phyloP scores from a whole-genome alignment of 2,888 invertebrate species.

The Agriopis leucophaearia region DNA sequence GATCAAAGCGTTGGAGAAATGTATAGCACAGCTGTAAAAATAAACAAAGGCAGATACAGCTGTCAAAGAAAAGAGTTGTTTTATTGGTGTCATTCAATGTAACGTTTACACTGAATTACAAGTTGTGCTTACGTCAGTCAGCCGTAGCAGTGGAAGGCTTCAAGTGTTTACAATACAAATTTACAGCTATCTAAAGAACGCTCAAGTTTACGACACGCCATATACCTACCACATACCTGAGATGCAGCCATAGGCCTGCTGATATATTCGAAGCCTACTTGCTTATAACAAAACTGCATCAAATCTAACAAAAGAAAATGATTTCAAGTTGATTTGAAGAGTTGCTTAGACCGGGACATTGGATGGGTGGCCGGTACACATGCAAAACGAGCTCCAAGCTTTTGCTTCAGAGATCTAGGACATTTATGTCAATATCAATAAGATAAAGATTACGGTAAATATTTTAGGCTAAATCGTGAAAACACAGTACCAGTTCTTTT shows the following conservation, averaged over 20 bases:
- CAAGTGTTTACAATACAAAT: constrained; percentile 44
- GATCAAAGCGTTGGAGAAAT: constrained; percentile 38
- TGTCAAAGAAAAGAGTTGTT: constrained; percentile 40
- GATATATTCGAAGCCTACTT: constrained; percentile 5
- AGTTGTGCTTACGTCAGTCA: constrained; percentile 36
- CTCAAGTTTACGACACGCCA: constrained; percentile 39
- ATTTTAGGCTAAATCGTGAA: neutral
- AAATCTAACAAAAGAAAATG: neutral
- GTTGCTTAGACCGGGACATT: neutral
- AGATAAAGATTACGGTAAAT: neutral
- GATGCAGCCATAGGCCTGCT: neutral
- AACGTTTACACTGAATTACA: constrained; percentile 39
- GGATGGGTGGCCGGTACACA: neutral
- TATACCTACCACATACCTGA: constrained; percentile 33
- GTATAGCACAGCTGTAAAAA: constrained; percentile 28
- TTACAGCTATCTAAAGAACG: constrained; percentile 41
- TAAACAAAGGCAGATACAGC: constrained; percentile 23
- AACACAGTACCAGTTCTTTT: constrained; percentile 3
- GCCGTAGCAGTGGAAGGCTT: constrained; percentile 39
- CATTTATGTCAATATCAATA: neutral
- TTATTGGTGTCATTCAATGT: constrained; percentile 40
- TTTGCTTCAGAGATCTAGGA: neutral
- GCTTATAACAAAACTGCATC: neutral
- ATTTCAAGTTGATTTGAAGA: neutral
- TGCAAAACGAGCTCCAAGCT: neutral